Percentiles rank a stretch among this genome's conserved stretches.
Conservation (phyloP, 2,888 invertebrate species). For the Clistopyga incitator region DNA sequence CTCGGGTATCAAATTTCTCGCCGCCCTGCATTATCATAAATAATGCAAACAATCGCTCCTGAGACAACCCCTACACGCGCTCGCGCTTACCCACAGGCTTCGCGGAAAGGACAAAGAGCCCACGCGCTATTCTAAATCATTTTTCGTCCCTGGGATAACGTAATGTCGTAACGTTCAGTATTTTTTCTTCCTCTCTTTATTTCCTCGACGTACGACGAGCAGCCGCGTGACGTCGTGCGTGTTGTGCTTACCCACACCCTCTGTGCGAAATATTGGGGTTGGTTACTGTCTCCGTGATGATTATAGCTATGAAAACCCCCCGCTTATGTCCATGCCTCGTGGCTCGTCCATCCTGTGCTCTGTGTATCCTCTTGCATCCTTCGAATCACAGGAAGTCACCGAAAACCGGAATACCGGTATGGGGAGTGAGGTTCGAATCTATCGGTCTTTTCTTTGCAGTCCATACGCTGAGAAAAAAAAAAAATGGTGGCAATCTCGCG, state of each 20-base stretch:
- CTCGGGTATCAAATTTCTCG: slow-evolving; percentile 58
- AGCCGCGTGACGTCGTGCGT: slow-evolving; percentile 35
- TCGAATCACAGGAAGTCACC: slow-evolving; percentile 75
- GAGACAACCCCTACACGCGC: slow-evolving; percentile 44
- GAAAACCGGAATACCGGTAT: slow-evolving; percentile 74
- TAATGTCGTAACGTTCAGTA: slow-evolving; percentile 26
- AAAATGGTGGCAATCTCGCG: too few relatives aligned
- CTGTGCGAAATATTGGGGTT: slow-evolving; percentile 55
- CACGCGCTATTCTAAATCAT: slow-evolving; percentile 54
- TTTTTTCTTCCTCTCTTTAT: slow-evolving; percentile 51
- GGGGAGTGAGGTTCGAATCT: slow-evolving; percentile 59
- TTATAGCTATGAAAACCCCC: slow-evolving; percentile 54
- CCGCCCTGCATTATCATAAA: slow-evolving; percentile 78
- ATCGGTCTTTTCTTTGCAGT: slow-evolving; percentile 18
- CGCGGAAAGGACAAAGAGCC: slow-evolving; percentile 54
- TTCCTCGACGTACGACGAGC: slow-evolving; percentile 45
- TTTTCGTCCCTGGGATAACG: slow-evolving; percentile 43
- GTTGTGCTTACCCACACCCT: slow-evolving; percentile 36
- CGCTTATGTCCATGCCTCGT: slow-evolving; percentile 61
- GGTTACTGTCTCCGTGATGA: slow-evolving; percentile 43
- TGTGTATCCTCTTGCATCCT: slow-evolving; percentile 46
- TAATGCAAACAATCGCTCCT: slow-evolving; percentile 79
- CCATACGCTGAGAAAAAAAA: too few relatives aligned
- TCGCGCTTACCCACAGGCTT: slow-evolving; percentile 61
- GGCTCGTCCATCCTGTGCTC: slow-evolving; percentile 18